Evolutionary conservation across 2,113 vertebrate genomes (phyloP), one percentile per base, ranked within the genome.

Genomic region (Camelus dromedarius): DNA sequence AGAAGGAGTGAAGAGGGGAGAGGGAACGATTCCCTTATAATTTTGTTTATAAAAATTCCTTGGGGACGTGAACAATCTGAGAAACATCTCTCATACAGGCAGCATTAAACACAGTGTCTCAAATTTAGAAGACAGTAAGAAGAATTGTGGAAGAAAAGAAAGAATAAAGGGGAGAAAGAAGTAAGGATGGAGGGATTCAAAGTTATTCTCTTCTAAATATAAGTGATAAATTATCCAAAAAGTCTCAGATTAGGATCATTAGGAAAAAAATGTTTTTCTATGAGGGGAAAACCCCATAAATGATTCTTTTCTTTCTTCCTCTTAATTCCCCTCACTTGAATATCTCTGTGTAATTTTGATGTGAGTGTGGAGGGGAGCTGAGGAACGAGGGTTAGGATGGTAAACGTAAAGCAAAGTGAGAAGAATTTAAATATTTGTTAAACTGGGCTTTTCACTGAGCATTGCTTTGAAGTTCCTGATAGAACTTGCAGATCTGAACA

Each of bases 401-500:
- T n/a, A 19, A 88, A 30, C 16, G 42, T n/a, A 54, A 72, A 73
- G 13, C 38, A 22, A 81, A 95, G 54, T 6, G 5, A 60, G 64
- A 77, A 93, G 66, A 93, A 82, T 24, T 6, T 10, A 38, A 66
- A 1, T 19, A 52, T 72, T 95, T 88, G 79, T 54, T 95, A 67
- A 95, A n/a, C 54, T 62, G 46, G 69, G 69, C 75, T 93, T 67
- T 81, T 83, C 24, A 1, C 26, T 76, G 20, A 76, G 50, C 87
- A 52, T 64, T 62, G 50, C 38, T 88, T 72, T 26, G n/a, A 92
- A 66, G 80, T 79, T 92, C 48, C 48, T 72, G 24, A 48, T 3
- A 79, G 35, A 76, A 77, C 50, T 48, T 82, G 24, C 87, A 83
- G 86, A 85, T 77, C 70, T 91, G 35, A 93, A 77, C 38, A 22